Evolutionary conservation across 2,797 vertebrate genomes (phyloP).

Genomic region (Ambastaia sidthimunki): DNA sequence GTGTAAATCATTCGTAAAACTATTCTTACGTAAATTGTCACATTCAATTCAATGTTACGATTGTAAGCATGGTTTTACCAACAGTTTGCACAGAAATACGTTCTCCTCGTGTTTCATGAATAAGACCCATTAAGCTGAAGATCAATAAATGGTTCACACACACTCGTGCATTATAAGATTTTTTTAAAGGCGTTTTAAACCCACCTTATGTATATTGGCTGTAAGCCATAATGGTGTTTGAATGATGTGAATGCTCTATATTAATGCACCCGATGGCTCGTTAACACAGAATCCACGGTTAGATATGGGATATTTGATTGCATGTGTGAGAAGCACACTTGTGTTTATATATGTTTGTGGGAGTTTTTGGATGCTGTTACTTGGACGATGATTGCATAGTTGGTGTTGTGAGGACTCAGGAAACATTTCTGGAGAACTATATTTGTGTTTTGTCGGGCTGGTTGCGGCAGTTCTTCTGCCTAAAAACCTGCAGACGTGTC

Average conservation of each 20-base stretch:
- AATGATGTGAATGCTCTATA: slow-evolving; percentile 13
- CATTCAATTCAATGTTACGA: slow-evolving; percentile 29
- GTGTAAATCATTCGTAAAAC: slow-evolving; percentile 26
- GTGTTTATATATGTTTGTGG: slow-evolving; percentile 46
- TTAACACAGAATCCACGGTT: neutral
- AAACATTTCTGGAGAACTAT: slow-evolving; percentile 61
- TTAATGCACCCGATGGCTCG: slow-evolving; percentile 6
- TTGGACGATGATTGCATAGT: slow-evolving; percentile 57
- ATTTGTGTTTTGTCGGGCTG: slow-evolving; percentile 58
- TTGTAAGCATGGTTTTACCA: slow-evolving; percentile 3
- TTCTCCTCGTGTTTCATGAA: slow-evolving; percentile 39
- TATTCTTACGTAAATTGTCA: slow-evolving; percentile 22
- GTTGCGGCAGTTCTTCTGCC: slow-evolving; percentile 53
- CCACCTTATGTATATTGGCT: neutral
- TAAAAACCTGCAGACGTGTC: slow-evolving; percentile 59
- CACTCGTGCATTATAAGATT: slow-evolving; percentile 15
- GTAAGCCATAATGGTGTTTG: slow-evolving; percentile 1
- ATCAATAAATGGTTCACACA: slow-evolving; percentile 28
- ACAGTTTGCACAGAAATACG: neutral
- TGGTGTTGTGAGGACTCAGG: slow-evolving; percentile 57
- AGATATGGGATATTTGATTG: slow-evolving; percentile 29
- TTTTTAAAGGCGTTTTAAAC: slow-evolving; percentile 16
- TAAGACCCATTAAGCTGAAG: neutral
- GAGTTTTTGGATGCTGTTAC: slow-evolving; percentile 54
- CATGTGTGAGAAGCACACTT: slow-evolving; percentile 32